Percentiles rank a stretch among this genome's conserved stretches.
Evolutionary conservation across 1,140 invertebrate species (phyloP).

Genomic region (Caenorhabditis inopinata): DNA sequence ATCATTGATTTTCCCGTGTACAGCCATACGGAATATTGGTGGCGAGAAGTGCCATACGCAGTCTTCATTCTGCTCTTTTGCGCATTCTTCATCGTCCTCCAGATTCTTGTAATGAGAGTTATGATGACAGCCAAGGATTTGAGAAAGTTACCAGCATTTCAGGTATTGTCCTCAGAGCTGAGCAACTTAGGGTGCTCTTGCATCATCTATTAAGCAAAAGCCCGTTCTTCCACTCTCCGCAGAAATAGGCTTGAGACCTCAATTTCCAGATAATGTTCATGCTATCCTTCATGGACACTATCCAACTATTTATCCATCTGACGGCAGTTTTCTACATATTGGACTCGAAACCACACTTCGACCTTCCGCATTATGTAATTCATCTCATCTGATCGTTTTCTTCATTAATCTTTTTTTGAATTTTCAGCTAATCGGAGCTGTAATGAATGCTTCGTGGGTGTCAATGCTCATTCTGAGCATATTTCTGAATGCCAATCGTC

Average conservation of each 20-base stretch:
- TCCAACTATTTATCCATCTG: background rate
- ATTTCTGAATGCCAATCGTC: slow-evolving; percentile 31
- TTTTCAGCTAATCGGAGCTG: slow-evolving; percentile 29
- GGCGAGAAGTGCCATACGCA: background rate
- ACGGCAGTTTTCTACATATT: slow-evolving; percentile 1
- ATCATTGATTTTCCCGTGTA: background rate
- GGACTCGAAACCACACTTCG: slow-evolving; percentile 1
- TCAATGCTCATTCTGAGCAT: slow-evolving; percentile 36
- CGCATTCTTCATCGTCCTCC: background rate
- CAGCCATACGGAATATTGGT: background rate
- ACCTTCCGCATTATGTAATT: background rate
- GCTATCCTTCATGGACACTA: background rate
- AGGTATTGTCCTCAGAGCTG: too few species aligned
- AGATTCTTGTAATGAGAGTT: background rate
- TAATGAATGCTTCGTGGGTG: slow-evolving; percentile 31
- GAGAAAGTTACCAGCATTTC: background rate
- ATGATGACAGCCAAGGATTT: slow-evolving; percentile 14
- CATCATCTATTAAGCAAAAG: too few species aligned
- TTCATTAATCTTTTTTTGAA: background rate
- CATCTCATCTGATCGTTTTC: background rate
- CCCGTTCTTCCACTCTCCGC: too few species aligned
- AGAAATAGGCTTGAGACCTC: too few species aligned
- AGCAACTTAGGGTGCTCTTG: too few species aligned
- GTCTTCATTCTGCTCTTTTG: background rate
- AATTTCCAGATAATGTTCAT: background rate